Base-by-base conservation (phyloP, 2,888 invertebrate species). In the Eupithecia exiguata region DNA sequence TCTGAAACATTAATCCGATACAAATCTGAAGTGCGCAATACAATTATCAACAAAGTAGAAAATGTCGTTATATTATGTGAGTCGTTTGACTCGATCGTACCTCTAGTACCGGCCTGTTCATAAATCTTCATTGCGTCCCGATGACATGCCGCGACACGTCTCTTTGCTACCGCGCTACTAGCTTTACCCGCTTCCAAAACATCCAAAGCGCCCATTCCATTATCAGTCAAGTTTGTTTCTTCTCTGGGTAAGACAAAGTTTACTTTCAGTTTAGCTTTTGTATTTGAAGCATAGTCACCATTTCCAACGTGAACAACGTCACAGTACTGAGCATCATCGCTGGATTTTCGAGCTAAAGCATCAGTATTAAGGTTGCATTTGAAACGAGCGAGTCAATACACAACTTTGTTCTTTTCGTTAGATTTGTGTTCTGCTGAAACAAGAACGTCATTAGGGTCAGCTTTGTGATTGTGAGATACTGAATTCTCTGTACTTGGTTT, bases 111-210 rank as follows among this genome's bases (percentile, higher is more conserved):
- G 88, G 89, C 85, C 88, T 88, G 92, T 90, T 91, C 94, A 93
- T 94, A 94, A 94, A 94, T 94, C 94, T 94, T 94, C 93, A 94
- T 94, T 93, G 92, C 92, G 90, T 91, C 90, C 89, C 93, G 94
- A 94, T 93, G 94, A 94, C 94, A 94, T 87, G 91, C 92, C 92
- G 89, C 94, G 94, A 93, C 94, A 93, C 92, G 91, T 92, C 92
- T 91, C 88, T 86, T 87, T 88, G 93, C 93, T 93, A 93, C 93
- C 92, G 93, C 90, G 92, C 92, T 91, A 87, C 90, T 82, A 84
- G 83, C 79, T 71, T 76, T 75, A 69, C 76, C 75, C 75, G 84
- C 77, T 74, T 78, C 79, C 78, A 79, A 79, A 90, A 91, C 80
- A 84, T 84, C 88, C 75, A 87, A 90, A 80, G 83, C 82, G 78